phyloP scores from a whole-genome alignment of 2,888 invertebrate genomes.

The Ophonus ardosiacus region DNA sequence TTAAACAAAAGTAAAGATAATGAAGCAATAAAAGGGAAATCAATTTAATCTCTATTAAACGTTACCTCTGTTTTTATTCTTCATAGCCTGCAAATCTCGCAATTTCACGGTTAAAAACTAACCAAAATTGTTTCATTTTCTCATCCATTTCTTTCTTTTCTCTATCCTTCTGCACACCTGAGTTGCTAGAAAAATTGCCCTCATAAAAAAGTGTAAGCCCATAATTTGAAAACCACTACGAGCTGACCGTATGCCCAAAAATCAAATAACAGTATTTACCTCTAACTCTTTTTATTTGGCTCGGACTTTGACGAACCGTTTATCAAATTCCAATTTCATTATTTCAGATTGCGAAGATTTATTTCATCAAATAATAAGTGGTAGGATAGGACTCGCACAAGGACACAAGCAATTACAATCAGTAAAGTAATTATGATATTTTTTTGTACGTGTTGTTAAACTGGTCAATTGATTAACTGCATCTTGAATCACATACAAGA shows the following conservation, averaged over 20 bases:
- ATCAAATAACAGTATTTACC: constrained; percentile 49
- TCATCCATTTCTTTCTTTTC: neutral
- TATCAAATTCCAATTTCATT: constrained; percentile 50
- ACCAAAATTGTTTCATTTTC: neutral
- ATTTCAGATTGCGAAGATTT: constrained; percentile 26
- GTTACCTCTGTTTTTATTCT: neutral
- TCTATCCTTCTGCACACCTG: constrained; percentile 22
- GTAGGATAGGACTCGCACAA: neutral
- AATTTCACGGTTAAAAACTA: constrained; percentile 16
- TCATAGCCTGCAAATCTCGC: neutral
- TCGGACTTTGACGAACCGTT: constrained; percentile 29
- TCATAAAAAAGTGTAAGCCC: constrained; percentile 45
- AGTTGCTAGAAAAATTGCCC: constrained; percentile 47
- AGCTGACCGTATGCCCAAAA: constrained; percentile 31
- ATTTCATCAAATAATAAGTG: constrained; percentile 30
- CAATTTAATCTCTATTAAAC: neutral
- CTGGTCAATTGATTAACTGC: neutral
- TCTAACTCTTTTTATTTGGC: constrained; percentile 43
- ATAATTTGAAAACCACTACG: constrained; percentile 37
- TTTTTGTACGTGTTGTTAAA: neutral
- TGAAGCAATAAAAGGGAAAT: neutral
- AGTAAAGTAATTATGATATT: neutral
- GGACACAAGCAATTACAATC: neutral
- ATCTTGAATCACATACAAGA: neutral
- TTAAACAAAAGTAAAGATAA: neutral